These are phyloP conservation scores for Sebastolobus alascanus DNA, from an alignment of 2,797 vertebrate species.

Conservation along the genomic window DNA sequence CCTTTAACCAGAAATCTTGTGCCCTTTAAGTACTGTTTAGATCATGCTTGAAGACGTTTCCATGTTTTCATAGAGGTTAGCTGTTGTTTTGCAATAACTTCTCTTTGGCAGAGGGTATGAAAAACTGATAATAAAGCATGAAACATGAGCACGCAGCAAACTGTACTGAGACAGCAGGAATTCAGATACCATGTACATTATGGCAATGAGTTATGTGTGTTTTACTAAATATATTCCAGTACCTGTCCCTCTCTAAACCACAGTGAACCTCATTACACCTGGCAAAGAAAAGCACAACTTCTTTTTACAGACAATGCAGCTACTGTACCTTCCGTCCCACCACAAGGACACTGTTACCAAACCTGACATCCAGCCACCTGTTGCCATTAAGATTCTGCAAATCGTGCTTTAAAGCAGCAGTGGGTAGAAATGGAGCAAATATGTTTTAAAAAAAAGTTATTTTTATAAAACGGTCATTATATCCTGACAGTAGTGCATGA, in stretches of 20 bases:
- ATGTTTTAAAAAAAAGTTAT: too few species aligned
- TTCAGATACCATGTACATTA: background rate
- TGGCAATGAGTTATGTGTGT: background rate
- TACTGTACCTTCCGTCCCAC: background rate
- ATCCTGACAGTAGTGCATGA: too few species aligned
- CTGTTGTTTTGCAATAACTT: background rate
- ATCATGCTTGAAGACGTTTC: background rate
- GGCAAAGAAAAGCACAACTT: background rate
- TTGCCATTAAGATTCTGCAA: too few species aligned
- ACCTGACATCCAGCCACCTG: too few species aligned
- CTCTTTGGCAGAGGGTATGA: background rate
- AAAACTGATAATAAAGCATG: background rate
- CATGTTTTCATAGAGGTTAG: background rate
- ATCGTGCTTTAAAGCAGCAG: too few species aligned
- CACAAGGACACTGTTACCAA: background rate
- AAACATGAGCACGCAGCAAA: background rate
- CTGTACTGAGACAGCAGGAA: background rate
- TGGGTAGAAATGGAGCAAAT: too few species aligned
- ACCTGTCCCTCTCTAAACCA: background rate
- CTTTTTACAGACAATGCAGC: background rate
- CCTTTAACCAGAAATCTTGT: conserved; percentile 35
- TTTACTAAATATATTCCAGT: background rate
- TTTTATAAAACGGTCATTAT: too few species aligned
- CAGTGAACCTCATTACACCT: background rate
- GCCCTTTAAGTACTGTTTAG: conserved; percentile 20